phyloP scores from a whole-genome alignment of 2,797 vertebrate species.

The Lates japonicus region DNA sequence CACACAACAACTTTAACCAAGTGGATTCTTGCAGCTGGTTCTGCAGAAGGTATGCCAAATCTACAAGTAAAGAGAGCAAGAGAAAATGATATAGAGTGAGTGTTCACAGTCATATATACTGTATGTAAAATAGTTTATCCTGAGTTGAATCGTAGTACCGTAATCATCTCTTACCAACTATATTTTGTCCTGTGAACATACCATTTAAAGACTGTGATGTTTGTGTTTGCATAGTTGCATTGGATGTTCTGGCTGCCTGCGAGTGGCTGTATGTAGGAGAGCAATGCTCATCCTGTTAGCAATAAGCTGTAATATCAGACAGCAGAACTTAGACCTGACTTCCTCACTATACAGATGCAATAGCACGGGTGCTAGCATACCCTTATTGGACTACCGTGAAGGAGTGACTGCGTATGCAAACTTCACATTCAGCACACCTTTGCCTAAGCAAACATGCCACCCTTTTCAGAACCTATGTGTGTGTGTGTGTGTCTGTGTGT shows the following conservation, averaged over 20 bases:
- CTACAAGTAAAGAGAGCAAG: conserved; percentile 56
- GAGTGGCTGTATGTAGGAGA: conserved; percentile 69
- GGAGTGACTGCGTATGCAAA: conserved; percentile 77
- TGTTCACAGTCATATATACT: conserved; percentile 55
- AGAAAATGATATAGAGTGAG: conserved; percentile 52
- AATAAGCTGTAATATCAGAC: conserved; percentile 81
- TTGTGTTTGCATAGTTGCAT: conserved; percentile 71
- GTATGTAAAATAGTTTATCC: conserved; percentile 66
- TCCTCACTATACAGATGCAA: conserved; percentile 79
- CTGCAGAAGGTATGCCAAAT: conserved; percentile 83
- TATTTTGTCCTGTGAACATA: conserved; percentile 67
- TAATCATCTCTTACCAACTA: conserved; percentile 53
- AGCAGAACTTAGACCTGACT: conserved; percentile 73
- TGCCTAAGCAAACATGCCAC: conserved; percentile 77
- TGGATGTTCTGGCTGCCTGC: conserved; percentile 68
- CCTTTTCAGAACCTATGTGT: conserved; percentile 42
- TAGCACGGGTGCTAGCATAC: conserved; percentile 78
- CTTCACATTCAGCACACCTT: conserved; percentile 73
- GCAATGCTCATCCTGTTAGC: conserved; percentile 75
- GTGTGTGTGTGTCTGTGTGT: conserved; percentile 45
- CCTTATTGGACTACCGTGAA: conserved; percentile 62
- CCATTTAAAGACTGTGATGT: conserved; percentile 72
- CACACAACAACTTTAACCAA: conserved; percentile 52
- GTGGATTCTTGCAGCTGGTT: conserved; percentile 80
- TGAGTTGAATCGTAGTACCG: conserved; percentile 52